Percentiles rank a stretch among this genome's conserved stretches.
Conservation (phyloP, 2,888 invertebrate genomes). For the Asteroscopus sphinx region DNA sequence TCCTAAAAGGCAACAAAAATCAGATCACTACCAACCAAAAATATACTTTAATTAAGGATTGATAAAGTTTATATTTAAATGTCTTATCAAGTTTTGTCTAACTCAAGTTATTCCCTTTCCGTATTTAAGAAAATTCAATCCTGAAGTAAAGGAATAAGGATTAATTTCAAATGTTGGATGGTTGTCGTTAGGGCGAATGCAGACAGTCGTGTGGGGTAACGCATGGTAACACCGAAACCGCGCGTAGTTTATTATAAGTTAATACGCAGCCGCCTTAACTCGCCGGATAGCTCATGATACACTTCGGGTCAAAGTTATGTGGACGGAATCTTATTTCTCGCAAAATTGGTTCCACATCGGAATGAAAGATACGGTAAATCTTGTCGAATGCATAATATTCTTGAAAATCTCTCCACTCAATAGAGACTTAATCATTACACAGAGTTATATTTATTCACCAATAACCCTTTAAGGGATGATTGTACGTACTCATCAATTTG, state of each 20-base stretch:
- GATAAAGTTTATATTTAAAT: constrained; percentile 14
- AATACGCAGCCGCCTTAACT: constrained; percentile 83
- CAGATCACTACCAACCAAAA: constrained; percentile 6
- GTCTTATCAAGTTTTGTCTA: not conserved
- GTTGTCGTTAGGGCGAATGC: constrained; percentile 56
- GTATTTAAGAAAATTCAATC: constrained; percentile 18
- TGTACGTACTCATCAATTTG: no score
- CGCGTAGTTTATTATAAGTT: constrained; percentile 87
- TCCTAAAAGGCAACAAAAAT: constrained; percentile 20
- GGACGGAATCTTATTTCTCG: constrained; percentile 17
- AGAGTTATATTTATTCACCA: no score
- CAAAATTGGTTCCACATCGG: constrained; percentile 9
- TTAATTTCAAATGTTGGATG: constrained; percentile 14
- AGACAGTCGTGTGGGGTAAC: constrained; percentile 56
- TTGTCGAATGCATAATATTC: not conserved
- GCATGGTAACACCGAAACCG: constrained; percentile 77
- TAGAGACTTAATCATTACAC: no score
- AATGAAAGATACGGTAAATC: constrained; percentile 4
- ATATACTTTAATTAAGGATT: rapidly evolving
- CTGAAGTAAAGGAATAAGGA: constrained; percentile 4
- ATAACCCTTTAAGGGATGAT: no score
- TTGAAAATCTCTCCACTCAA: no score
- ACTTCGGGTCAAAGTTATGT: constrained; percentile 59
- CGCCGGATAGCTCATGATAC: constrained; percentile 65
- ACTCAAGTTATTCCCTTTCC: not conserved